Base-by-base conservation (phyloP, 2,888 invertebrate species). In the Fabriciana adippe region DNA sequence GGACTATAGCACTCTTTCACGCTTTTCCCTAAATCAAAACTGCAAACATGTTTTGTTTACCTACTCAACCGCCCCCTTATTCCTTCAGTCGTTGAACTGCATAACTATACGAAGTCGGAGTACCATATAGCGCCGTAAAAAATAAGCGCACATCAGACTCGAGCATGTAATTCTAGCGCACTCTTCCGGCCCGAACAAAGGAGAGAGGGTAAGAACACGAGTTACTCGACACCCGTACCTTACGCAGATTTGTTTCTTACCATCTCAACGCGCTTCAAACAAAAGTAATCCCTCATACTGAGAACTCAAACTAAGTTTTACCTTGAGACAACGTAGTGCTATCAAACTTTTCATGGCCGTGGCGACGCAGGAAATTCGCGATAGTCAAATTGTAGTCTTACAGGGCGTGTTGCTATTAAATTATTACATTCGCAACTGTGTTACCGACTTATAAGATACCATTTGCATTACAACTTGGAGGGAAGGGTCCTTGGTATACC, bases 301-400 rank as follows among this genome's bases (percentile, higher is more conserved):
- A 74, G 80, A 77, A 78, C 78, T 77, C 83, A 91, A 76, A 76
- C 76, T 77, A 76, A 77, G 86, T 75, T 88, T 88, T 85, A 75
- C 78, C 73, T 79, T 75, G 79, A 69, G 69, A 80, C 74, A 69
- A 74, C 68, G 69, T 66, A 72, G 74, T 74, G 72, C 74, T 84
- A 84, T 89, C 78, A 79, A 82, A 85, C 89, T 75, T 89, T 90
- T 85, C 78, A 78, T 74, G 83, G 76, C 82, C 82, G 79, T 75
- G 82, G 76, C 75, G 76, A 83, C 83, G 86, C 87, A 87, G 89
- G 90, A 91, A 92, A 91, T 92, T 90, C 90, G 87, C 91, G 92
- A 92, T 92, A 92, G 92, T 92, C 92, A 92, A 92, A 92, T 92
- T 92, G 91, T 91, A 92, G 91, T 90, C 91, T 91, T 91, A 90